These are phyloP conservation scores for Desmodus rotundus DNA, from an alignment of 2,113 vertebrate genomes.

Conservation along the genomic window DNA sequence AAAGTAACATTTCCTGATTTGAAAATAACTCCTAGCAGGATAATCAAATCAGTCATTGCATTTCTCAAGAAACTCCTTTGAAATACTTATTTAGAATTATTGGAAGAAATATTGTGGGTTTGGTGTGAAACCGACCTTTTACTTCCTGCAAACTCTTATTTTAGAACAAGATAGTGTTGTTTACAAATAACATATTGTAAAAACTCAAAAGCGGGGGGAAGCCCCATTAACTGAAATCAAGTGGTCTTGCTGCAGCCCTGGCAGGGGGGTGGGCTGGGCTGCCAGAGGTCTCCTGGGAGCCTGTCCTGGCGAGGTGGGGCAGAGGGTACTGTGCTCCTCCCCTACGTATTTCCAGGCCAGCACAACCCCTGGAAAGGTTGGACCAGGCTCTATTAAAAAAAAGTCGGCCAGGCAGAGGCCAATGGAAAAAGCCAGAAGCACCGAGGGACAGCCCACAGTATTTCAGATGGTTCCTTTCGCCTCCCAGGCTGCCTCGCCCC, in stretches of 20 bases:
- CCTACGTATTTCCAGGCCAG: neutral
- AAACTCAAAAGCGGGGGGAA: neutral
- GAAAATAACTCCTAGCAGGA: neutral
- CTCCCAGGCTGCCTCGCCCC: neutral
- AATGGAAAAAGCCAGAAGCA: neutral
- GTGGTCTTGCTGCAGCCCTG: neutral
- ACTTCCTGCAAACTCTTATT: neutral
- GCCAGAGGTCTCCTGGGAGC: accelerated
- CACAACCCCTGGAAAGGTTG: neutral
- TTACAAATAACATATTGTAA: neutral
- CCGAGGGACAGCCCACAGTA: accelerated
- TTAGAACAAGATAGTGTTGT: neutral
- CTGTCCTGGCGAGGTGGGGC: neutral
- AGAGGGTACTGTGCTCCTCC: too few relatives aligned
- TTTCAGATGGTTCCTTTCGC: neutral
- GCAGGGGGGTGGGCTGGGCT: neutral
- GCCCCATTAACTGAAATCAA: neutral
- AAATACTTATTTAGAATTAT: neutral
- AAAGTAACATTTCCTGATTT: neutral
- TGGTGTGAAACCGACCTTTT: neutral
- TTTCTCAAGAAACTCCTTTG: neutral
- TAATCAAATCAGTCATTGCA: neutral
- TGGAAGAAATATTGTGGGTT: neutral
- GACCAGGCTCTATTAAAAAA: neutral
- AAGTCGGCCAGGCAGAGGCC: neutral